These are phyloP conservation scores for Vannuccia rotundouncinata DNA, from an alignment of 2,888 invertebrate genomes.

Conservation along the genomic window DNA sequence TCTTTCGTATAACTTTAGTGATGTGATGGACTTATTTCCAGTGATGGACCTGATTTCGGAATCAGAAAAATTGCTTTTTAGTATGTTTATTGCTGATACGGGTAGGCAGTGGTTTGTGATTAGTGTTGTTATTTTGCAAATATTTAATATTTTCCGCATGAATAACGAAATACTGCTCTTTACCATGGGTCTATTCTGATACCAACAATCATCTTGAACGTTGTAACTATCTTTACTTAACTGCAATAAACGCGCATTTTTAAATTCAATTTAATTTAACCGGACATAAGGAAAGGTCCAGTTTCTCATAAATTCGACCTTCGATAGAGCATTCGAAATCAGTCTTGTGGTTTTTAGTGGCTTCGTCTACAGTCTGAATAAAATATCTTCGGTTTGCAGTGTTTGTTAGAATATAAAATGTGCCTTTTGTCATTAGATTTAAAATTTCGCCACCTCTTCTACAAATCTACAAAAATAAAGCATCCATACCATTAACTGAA, in stretches of 20 bases:
- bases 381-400: conserved; percentile 16
- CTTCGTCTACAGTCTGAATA: conserved; percentile 11
- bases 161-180: conserved; percentile 24
- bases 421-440: conserved; percentile 4
- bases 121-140: not conserved
- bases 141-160: not conserved
- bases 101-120: not conserved
- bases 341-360: conserved; percentile 19
- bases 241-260: not conserved
- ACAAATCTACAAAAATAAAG: conserved; percentile 6
- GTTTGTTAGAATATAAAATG: conserved; percentile 8
- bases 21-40: not conserved
- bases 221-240: conserved; percentile 9
- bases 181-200: conserved; percentile 4
- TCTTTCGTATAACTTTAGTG: not conserved
- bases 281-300: conserved; percentile 24
- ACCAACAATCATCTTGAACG: not conserved
- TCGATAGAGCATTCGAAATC: conserved; percentile 13
- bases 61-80: not conserved
- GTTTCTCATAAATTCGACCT: conserved; percentile 26
- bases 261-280: conserved; percentile 26
- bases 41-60: not conserved
- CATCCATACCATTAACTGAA: conserved; percentile 26
- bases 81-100: not conserved
- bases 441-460: conserved; percentile 1